Base-by-base conservation (phyloP, 2,113 vertebrate species). In the Gallinago media region DNA sequence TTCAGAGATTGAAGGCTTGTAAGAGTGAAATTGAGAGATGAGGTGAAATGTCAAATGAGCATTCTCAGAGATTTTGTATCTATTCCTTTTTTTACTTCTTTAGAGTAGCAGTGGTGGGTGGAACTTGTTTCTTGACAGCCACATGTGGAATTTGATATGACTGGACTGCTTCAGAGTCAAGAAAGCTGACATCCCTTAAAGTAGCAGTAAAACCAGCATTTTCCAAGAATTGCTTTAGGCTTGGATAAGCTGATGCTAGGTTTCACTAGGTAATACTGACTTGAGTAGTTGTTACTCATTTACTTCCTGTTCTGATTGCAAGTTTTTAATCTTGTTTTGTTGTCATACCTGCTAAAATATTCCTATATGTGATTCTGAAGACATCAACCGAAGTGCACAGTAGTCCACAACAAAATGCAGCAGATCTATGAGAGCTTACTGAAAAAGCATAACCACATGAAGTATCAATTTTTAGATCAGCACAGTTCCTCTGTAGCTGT, bases 361-460 rank as follows among this genome's bases (percentile, higher is more conserved):
- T 11, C 63, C 26, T 62, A 1, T 21, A 10, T 0, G 0, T 67
- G 25, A 3, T 68, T 88, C 66, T 88, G 52, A 46, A 67, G 15
- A 22, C 71, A 9, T 42, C 26, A 76, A 1, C 54, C 7, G 0
- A 21, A 89, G 22, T 47, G 19, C 34, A 90, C 38, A 36, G 2
- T 85, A 87, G 38, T 36, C 11, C 19, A 26, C 62, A 55, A 1
- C 18, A 42, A 70, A 83, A 38, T 67, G 50, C 31, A 34, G 52
- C 56, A 82, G 47, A 89, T 23, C 19, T 62, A 2, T 18, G 23
- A 83, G 14, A 52, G 9, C 22, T 68, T 75, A 32, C 49, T 34
- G 38, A 79, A 56, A 78, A 92, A 62, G 18, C n/a, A 26, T 11
- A 85, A 67, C 9, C 6, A 59, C 7, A 1, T 3, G 26, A 76